phyloP scores from a whole-genome alignment of 2,888 invertebrate genomes.

The Neoaliturus tenellus region DNA sequence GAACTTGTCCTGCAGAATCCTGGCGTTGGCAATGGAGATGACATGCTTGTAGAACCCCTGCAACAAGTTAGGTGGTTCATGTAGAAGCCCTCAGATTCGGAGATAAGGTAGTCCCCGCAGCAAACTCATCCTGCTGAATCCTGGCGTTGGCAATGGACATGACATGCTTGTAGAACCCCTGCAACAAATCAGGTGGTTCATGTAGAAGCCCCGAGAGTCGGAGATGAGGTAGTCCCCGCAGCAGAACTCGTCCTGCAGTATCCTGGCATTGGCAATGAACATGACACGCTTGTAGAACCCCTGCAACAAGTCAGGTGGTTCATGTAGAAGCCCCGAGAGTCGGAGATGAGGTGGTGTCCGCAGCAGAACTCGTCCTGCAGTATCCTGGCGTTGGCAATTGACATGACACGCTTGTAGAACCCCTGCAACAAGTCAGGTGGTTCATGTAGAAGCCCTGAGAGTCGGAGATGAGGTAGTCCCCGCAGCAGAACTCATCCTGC shows the following conservation, averaged over 20 bases:
- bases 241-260: constrained; percentile 49
- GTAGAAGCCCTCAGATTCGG: constrained; percentile 55
- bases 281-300: constrained; percentile 48
- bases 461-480: constrained; percentile 58
- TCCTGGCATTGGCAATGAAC: constrained; percentile 43
- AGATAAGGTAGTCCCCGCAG: constrained; percentile 55
- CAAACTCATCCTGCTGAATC: constrained; percentile 49
- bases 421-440: neutral
- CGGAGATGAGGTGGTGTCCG: constrained; percentile 57
- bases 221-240: constrained; percentile 56
- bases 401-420: constrained; percentile 47
- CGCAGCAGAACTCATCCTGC: constrained; percentile 50
- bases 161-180: constrained; percentile 41
- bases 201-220: constrained; percentile 55
- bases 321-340: constrained; percentile 53
- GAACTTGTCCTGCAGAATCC: constrained; percentile 49
- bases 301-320: neutral
- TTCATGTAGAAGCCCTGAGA: constrained; percentile 46
- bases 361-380: constrained; percentile 50
- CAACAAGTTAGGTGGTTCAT: neutral
- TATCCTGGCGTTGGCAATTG: constrained; percentile 42
- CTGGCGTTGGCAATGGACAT: constrained; percentile 50
- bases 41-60: constrained; percentile 41
- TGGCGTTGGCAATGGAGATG: constrained; percentile 45
- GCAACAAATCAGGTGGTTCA: constrained; percentile 19